A percentile compares a stretch with the other conserved stretches of the same genome.
Evolutionary conservation across 1,140 invertebrate genomes (phyloP).

Genomic region (Archegozetes longisetosus): DNA sequence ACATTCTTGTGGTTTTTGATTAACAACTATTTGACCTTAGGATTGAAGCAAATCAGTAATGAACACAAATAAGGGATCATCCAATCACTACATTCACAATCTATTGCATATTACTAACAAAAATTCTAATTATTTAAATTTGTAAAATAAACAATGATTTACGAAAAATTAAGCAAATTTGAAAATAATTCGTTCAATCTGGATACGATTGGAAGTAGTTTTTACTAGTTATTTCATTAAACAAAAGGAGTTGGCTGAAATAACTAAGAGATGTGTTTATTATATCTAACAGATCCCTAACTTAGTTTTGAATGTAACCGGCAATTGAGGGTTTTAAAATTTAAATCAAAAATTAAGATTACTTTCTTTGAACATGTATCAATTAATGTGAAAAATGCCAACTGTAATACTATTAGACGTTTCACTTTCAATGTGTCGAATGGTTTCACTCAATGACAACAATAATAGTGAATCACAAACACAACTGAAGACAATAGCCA

Average conservation of each 20-base stretch:
- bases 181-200: no score
- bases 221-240: no score
- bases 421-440: conserved; percentile 56
- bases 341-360: neutral
- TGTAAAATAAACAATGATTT: no score
- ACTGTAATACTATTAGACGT: conserved; percentile 59
- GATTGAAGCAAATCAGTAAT: neutral
- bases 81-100: neutral
- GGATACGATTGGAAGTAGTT: no score
- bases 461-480: conserved; percentile 31
- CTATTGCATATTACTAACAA: neutral
- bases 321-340: neutral
- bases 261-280: no score
- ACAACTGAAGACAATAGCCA: conserved; percentile 51
- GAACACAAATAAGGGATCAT: neutral
- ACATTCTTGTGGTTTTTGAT: neutral
- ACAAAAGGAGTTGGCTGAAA: no score
- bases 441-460: conserved; percentile 34
- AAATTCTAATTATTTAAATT: no score
- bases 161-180: no score
- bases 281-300: neutral
- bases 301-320: neutral
- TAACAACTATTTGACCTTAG: neutral
- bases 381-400: no score
- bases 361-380: neutral